Conservation (phyloP, 2,113 vertebrate species). For the Malurus elegans region DNA sequence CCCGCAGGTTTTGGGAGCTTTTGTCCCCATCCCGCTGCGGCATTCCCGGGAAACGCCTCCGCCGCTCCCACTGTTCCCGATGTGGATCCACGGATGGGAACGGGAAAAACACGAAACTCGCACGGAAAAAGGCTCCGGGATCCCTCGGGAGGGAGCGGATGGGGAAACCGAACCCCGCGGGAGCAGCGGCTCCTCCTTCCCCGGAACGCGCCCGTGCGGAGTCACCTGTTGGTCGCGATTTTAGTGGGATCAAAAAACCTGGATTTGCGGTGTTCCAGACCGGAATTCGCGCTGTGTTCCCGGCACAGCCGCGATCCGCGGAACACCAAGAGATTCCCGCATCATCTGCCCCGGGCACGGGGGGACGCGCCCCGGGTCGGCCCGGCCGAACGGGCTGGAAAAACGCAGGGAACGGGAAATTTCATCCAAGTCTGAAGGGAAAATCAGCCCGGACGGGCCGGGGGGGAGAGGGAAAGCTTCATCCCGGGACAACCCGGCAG, state of each 20-base stretch:
- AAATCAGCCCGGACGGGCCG: rapidly evolving
- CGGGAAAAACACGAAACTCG: not conserved
- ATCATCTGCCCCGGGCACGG: not conserved
- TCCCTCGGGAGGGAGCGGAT: rapidly evolving
- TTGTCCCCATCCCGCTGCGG: not conserved
- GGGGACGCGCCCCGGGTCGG: not conserved
- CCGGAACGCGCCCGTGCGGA: rapidly evolving
- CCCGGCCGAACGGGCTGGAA: not conserved
- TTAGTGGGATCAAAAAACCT: rapidly evolving
- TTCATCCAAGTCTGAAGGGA: not conserved
- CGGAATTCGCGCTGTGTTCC: not conserved
- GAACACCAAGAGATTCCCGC: not conserved
- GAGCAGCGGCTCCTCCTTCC: not conserved
- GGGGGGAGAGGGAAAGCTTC: not conserved
- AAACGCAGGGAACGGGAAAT: rapidly evolving
- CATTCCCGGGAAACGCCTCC: not conserved
- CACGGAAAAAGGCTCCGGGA: not conserved
- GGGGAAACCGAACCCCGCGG: not conserved
- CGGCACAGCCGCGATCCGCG: not conserved
- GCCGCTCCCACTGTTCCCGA: not conserved
- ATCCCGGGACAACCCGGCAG: not conserved
- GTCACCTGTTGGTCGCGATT: not conserved
- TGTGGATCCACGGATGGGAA: not conserved
- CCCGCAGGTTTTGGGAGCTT: not conserved
- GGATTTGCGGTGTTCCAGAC: rapidly evolving